Conservation (phyloP, 2,797 vertebrate species). For the Hippocampus kuda region DNA sequence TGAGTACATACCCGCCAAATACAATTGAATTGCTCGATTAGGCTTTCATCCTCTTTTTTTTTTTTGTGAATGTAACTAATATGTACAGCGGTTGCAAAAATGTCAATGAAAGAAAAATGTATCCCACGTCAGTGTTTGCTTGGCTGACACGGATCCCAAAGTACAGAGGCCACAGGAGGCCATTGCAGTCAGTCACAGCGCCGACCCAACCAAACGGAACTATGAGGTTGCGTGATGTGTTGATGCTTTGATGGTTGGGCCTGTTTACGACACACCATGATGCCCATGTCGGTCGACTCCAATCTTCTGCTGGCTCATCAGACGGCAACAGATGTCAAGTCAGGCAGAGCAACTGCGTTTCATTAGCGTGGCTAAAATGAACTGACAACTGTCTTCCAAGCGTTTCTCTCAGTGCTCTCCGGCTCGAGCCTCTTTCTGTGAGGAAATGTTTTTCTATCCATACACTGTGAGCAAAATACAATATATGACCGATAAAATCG, state of each 20-base stretch:
- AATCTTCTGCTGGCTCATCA: slow-evolving; percentile 21
- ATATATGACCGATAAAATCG: too few species aligned
- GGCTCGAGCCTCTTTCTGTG: too few species aligned
- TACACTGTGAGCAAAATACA: too few species aligned
- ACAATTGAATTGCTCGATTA: too few species aligned
- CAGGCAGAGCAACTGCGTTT: slow-evolving; percentile 29
- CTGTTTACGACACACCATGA: slow-evolving; percentile 68
- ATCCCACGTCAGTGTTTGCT: too few species aligned
- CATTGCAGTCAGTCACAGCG: slow-evolving; percentile 9
- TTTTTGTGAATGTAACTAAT: too few species aligned
- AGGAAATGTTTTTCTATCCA: too few species aligned
- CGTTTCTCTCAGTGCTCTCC: too few species aligned
- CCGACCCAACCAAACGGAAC: slow-evolving; percentile 41
- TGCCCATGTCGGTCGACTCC: slow-evolving; percentile 39
- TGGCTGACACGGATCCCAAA: background rate
- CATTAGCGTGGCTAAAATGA: slow-evolving; percentile 17
- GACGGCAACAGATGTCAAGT: slow-evolving; percentile 33
- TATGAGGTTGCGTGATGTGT: slow-evolving; percentile 61
- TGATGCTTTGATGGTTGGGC: slow-evolving; percentile 62
- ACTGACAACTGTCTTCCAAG: background rate
- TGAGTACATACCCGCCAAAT: too few species aligned
- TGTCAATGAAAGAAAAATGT: too few species aligned
- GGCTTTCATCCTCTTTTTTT: too few species aligned
- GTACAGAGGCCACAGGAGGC: slow-evolving; percentile 13
- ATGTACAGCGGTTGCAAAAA: too few species aligned